Percentiles rank a stretch among this genome's conserved stretches.
phyloP scores from a whole-genome alignment of 2,797 vertebrate species.

The Allobates femoralis region DNA sequence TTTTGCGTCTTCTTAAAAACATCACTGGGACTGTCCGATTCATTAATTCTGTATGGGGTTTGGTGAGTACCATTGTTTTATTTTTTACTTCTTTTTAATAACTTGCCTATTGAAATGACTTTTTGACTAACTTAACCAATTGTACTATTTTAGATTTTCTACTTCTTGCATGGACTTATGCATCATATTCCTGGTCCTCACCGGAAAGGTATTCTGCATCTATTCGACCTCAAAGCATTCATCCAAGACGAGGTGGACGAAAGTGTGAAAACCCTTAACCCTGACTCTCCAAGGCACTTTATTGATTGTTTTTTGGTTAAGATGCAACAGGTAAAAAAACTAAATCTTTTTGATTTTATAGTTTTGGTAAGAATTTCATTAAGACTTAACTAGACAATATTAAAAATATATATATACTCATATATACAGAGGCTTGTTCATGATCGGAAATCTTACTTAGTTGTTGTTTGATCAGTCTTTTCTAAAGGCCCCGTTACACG shows the following conservation, averaged over 20 bases:
- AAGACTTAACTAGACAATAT: not conserved
- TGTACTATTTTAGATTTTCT: slow-evolving; percentile 72
- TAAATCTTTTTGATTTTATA: not conserved
- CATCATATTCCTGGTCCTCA: slow-evolving; percentile 77
- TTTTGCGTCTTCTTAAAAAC: slow-evolving; percentile 60
- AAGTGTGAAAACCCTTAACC: slow-evolving; percentile 35
- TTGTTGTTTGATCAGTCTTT: not conserved
- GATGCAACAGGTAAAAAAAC: slow-evolving; percentile 33
- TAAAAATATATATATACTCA: not conserved
- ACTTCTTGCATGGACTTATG: slow-evolving; percentile 73
- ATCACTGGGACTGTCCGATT: slow-evolving; percentile 73
- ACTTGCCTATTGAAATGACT: not conserved
- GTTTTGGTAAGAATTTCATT: not conserved
- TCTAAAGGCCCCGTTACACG: too few relatives aligned
- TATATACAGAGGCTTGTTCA: not conserved
- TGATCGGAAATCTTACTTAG: not conserved
- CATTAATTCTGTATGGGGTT: slow-evolving; percentile 67
- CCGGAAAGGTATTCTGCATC: slow-evolving; percentile 74
- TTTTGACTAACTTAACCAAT: not conserved
- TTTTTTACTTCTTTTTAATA: not conserved
- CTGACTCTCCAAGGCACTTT: not conserved
- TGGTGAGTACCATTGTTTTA: slow-evolving; percentile 67
- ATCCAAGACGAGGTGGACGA: slow-evolving; percentile 56
- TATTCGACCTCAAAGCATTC: slow-evolving; percentile 70
- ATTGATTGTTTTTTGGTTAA: slow-evolving; percentile 52